Base-by-base conservation (phyloP, 37 sponge, comb jelly and placozoan genomes). In the Dysidea cf. avara region DNA sequence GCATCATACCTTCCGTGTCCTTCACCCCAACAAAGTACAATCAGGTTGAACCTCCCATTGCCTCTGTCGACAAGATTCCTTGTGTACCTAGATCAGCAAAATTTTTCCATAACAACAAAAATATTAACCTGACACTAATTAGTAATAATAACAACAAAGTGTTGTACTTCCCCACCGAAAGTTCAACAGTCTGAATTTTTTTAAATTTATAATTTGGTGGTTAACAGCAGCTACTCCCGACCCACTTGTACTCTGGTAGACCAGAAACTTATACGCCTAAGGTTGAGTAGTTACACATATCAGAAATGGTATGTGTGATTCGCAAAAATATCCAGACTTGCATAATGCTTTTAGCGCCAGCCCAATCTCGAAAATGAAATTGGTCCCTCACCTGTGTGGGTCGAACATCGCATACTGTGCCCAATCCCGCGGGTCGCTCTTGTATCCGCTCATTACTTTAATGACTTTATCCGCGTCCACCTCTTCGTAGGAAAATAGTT, bases 21-120 rank as follows among this genome's bases (percentile, higher is more conserved):
- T 75, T 85, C 86, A 11, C 83, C 89, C 96, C 96, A 96, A 77
- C 96, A 96, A n/a, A 96, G 39, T 1, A 96, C 37, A 32, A 96
- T 80, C 33, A 96, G 66, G 74, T 96, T 96, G 68, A 83, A 96
- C 18, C 66, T 51, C 11, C 79, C 92, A 65, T 96, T 96, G 49
- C 96, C 92, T 12, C 64, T 66, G 39, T 96, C 92, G 1, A 96
- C 96, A 50, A 96, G 84, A 40, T 92, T 89, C 30, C 96, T 64
- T 2, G 96, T 96, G 71, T 96, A 96, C 80, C 92, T 94, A 33
- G 1, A 43, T 47, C 25, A 53, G 6, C n/a, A n/a, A n/a, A n/a
- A n/a, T n/a, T n/a, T n/a, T n/a, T n/a, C n/a, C n/a, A n/a, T n/a
- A 32, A 66, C 11, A n/a, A 72, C 13, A 56, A 57, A 72, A 53